A percentile compares a stretch with the other conserved stretches of the same genome.
Evolutionary conservation across 2,797 vertebrate genomes (phyloP).

Genomic region (Sebastes trivittatus): DNA sequence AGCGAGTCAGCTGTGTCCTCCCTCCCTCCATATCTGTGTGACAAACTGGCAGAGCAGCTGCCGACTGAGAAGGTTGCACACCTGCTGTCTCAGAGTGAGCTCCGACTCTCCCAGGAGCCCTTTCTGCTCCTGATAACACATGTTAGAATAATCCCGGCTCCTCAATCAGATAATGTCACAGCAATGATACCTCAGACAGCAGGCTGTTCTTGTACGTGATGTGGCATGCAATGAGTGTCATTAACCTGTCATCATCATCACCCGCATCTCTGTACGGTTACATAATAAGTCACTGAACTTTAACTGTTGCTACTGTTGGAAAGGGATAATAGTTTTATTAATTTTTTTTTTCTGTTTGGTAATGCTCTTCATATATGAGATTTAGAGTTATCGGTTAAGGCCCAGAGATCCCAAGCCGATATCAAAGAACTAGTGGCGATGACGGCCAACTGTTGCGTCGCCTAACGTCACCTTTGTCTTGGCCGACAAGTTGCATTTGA

Average conservation of each 20-base stretch:
- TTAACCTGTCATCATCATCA: background rate
- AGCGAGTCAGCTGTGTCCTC: background rate
- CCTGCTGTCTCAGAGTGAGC: slow-evolving; percentile 30
- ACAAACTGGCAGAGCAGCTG: slow-evolving; percentile 45
- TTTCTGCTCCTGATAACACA: background rate
- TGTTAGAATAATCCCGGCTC: slow-evolving; percentile 15
- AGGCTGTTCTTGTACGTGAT: background rate
- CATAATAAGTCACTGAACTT: background rate
- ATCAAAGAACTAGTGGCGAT: too few relatives aligned
- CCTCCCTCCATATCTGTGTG: background rate
- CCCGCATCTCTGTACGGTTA: background rate
- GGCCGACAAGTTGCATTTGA: too few relatives aligned
- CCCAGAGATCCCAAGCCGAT: too few relatives aligned
- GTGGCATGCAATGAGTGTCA: background rate
- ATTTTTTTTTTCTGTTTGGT: background rate
- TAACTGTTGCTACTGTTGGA: background rate
- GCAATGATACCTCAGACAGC: background rate
- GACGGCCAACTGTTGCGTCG: too few relatives aligned
- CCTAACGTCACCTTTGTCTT: too few relatives aligned
- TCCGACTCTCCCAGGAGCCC: slow-evolving; percentile 31
- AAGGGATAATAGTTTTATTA: background rate
- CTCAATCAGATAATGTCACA: slow-evolving; percentile 10
- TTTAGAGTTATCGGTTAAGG: background rate
- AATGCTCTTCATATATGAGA: background rate
- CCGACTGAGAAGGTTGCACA: slow-evolving; percentile 28